Evolutionary conservation across 2,797 vertebrate species (phyloP), one percentile per base, ranked within the genome.

Genomic region (Pseudopleuronectes americanus): DNA sequence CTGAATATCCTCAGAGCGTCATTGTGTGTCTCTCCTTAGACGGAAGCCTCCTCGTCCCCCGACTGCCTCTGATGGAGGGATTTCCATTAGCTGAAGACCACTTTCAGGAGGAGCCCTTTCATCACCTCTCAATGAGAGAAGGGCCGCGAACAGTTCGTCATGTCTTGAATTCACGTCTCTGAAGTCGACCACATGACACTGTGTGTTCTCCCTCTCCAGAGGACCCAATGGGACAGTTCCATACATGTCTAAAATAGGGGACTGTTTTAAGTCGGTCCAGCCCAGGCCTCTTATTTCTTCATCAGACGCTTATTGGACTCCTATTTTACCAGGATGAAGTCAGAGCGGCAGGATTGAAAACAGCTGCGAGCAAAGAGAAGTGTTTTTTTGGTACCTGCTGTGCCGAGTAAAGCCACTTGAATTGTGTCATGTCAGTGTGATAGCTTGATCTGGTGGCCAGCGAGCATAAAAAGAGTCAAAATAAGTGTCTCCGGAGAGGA

Each of bases 231-330:
- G 84, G 81, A 90, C 83, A 85, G 63, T 69, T 80, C 72, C 80
- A 86, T 83, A 74, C 72, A 74, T 79, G 82, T 90, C 88, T 92
- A 89, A 91, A 92, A 88, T 75, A 77, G 76, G 74, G 81, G 85
- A n/a, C n/a, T 90, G 86, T 91, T 94, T 92, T 73, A 93, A 89
- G 72, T 89, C 80, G 78, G 69, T 94, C 89, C 90, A 94, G 88
- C 90, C 89, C 81, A 77, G 64, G 76, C 68, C 74, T 86, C 64
- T 77, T 89, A 87, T 89, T 89, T 87, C 77, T 77, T 87, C 68
- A 78, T 86, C 77, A 64, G 77, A 84, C 79, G 77, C 87, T 87
- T 89, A 87, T 87, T 91, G 86, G 74, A 76, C 86, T 91, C 68
- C 6, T 48, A 71, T 92, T 94, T 92, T 88, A 93, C 80, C 80